Conservation (phyloP, 2,113 vertebrate species). For the Xerus inauris region DNA sequence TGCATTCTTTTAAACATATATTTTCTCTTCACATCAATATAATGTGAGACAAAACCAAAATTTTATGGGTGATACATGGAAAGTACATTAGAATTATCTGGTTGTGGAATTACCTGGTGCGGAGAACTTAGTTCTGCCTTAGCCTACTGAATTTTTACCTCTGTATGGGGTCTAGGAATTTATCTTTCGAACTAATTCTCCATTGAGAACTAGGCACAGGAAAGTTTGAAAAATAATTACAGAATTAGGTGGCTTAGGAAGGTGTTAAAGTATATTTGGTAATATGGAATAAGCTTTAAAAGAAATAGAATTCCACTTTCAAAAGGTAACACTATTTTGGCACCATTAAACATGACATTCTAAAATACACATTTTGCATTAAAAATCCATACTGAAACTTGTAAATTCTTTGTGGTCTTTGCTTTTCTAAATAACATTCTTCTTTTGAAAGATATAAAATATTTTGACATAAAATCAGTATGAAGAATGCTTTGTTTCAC, state of each 20-base stretch:
- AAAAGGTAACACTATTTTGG: not conserved
- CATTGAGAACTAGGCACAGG: not conserved
- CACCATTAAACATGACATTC: conserved; percentile 2
- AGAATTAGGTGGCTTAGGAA: not conserved
- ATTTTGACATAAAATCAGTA: conserved; percentile 17
- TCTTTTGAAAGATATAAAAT: not conserved
- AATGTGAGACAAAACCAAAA: not conserved
- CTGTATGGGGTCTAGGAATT: not conserved
- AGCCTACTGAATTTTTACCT: not conserved
- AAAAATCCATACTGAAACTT: not conserved
- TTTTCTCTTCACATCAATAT: not conserved
- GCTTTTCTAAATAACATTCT: not conserved
- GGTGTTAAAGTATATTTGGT: not conserved
- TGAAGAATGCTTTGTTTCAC: not conserved
- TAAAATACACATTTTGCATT: not conserved
- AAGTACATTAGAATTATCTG: not conserved
- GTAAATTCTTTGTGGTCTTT: not conserved
- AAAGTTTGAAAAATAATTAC: not conserved
- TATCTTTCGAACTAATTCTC: not conserved
- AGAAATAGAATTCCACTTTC: conserved; percentile 5
- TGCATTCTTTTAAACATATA: not conserved
- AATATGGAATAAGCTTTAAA: not conserved
- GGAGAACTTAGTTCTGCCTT: not conserved
- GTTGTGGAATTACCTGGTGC: not conserved
- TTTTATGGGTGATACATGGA: not conserved